Base-by-base conservation (phyloP, 2,888 invertebrate genomes). In the Erebia epiphron region DNA sequence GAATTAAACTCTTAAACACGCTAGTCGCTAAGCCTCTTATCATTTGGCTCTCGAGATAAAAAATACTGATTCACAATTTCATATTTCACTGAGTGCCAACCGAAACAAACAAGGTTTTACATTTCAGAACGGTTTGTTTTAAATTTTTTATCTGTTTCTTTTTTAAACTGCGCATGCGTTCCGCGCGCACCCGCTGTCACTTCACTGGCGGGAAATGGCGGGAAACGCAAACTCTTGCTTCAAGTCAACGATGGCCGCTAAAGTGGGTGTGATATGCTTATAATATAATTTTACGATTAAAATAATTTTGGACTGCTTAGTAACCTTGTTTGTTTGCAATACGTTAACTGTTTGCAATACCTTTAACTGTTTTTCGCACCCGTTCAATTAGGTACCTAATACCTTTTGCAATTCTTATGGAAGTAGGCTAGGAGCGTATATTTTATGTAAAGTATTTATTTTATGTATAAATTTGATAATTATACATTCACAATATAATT, bases 231-330 rank as follows among this genome's bases (percentile, higher is more conserved):
- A 72, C 72, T 57, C 72, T 77, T 75, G 75, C 75, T 75, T 76
- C 78, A 76, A 75, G 76, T 76, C 78, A 76, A 75, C 68, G 60
- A 13, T 26, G 58, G 50, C 58, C 67, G 66, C 67, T 73, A 73
- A 73, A 71, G 78, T 77, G 75, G 76, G 76, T 75, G 77, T 77
- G 78, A 79, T 78, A 77, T 77, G 73, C 71, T 69, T 70, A 62
- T 72, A 68, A 73, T 71, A 68, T 67, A 69, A 75, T 69, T 73
- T 75, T 52, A 68, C 73, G 70, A 76, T 75, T 54, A 54, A 10
- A 71, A 64, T 56, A 61, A 71, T 66, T 73, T 72, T 58, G 68
- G 69, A 68, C 62, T 57, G 65, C 73, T 73, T 64, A 50, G 70
- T 63, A 68, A 73, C 61, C 56, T 49, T 61, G 35, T 63, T 67